These are phyloP conservation scores for Synergus umbraculus DNA, from an alignment of 2,888 invertebrate species.

Conservation along the genomic window DNA sequence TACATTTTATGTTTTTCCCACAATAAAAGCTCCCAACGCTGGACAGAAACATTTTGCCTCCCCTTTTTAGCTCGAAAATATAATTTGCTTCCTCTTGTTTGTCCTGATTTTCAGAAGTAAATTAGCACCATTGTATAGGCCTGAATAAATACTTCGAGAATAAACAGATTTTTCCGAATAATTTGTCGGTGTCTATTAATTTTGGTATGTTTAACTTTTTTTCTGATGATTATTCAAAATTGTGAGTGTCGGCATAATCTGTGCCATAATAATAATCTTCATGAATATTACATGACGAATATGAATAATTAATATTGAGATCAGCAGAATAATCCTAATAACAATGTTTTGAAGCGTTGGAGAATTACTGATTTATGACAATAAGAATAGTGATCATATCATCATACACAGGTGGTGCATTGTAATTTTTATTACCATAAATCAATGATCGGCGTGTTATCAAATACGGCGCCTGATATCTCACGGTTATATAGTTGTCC, in stretches of 20 bases:
- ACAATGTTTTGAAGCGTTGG: neutral
- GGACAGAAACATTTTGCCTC: neutral
- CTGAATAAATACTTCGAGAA: too few species aligned
- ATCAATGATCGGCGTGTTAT: constrained; percentile 8
- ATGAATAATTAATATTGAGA: constrained; percentile 23
- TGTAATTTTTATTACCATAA: constrained; percentile 14
- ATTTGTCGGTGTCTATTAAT: neutral
- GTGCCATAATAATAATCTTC: neutral
- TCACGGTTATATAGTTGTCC: constrained; percentile 49
- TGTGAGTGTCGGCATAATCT: neutral
- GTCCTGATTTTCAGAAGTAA: neutral
- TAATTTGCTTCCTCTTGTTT: neutral
- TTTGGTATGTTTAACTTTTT: neutral
- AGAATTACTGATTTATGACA: neutral
- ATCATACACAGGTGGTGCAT: neutral
- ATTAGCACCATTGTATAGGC: neutral
- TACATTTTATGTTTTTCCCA: neutral
- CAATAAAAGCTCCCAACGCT: neutral
- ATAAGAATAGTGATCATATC: neutral
- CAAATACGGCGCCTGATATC: constrained; percentile 23
- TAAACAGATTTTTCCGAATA: too few species aligned
- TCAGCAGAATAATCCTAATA: neutral
- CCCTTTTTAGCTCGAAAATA: constrained; percentile 4
- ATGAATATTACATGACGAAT: constrained; percentile 5
- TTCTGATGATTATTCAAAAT: neutral